Evolutionary conservation across 2,888 invertebrate species (phyloP).

Genomic region (Sinhomidia bicolor): DNA sequence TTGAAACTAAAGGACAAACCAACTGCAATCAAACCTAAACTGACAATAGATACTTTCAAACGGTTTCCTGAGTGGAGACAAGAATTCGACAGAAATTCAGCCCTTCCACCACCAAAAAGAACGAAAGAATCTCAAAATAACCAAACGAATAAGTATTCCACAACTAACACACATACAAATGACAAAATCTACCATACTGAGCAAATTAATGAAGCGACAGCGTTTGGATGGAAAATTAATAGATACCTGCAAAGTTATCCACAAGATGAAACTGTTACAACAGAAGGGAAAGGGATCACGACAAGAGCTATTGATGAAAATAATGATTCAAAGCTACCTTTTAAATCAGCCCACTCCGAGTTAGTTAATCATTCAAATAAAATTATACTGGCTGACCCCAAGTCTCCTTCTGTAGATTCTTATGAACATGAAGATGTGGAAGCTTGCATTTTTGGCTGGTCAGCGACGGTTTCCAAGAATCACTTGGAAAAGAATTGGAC

Average conservation of each 20-base stretch:
- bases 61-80: constrained; percentile 58
- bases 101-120: not conserved
- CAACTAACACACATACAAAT: not conserved
- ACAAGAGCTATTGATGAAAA: not conserved
- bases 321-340: not conserved
- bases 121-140: not conserved
- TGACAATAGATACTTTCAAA: constrained; percentile 53
- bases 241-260: not conserved
- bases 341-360: not conserved
- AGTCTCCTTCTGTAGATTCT: not conserved
- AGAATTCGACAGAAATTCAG: constrained; percentile 20
- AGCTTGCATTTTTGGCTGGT: not conserved
- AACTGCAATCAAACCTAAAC: constrained; percentile 22
- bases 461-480: not conserved
- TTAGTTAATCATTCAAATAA: not conserved
- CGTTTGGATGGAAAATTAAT: not conserved
- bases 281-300: not conserved
- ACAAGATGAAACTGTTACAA: not conserved
- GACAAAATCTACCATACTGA: not conserved
- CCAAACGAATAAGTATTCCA: not conserved
- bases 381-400: not conserved
- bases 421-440: too few relatives aligned
- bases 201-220: not conserved
- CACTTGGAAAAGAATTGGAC: constrained; percentile 12
- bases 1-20: not conserved